phyloP scores from a whole-genome alignment of 2,888 invertebrate species.

The Notocelia uddmanniana region DNA sequence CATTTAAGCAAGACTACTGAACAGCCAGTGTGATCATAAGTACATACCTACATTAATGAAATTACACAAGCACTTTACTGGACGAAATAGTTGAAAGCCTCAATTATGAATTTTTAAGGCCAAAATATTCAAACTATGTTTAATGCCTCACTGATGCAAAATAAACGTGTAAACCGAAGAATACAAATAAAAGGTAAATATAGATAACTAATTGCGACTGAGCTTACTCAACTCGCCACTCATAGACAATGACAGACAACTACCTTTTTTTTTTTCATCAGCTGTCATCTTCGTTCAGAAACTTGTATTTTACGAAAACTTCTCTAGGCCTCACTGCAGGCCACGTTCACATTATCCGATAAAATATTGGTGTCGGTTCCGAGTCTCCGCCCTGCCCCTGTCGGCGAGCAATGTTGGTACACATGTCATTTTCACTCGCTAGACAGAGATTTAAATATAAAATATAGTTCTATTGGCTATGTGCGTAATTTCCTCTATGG shows the following conservation, averaged over 20 bases:
- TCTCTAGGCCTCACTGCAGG: no score
- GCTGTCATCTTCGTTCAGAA: constrained; percentile 35
- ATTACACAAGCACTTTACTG: constrained; percentile 27
- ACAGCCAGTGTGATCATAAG: constrained; percentile 26
- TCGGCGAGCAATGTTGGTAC: no score
- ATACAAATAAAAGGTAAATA: constrained; percentile 33
- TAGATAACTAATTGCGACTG: constrained; percentile 32
- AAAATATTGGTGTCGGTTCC: no score
- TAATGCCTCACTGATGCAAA: constrained; percentile 10
- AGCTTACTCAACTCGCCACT: constrained; percentile 29
- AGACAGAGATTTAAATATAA: no score
- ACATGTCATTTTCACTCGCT: no score
- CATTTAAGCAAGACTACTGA: constrained; percentile 57
- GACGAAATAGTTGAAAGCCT: not conserved
- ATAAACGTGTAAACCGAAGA: constrained; percentile 18
- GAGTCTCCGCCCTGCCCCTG: no score
- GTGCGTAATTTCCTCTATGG: no score
- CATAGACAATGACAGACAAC: constrained; percentile 17
- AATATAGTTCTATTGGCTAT: no score
- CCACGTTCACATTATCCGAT: no score
- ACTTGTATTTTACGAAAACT: not conserved
- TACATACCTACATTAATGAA: constrained; percentile 40
- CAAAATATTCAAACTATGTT: not conserved
- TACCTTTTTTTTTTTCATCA: constrained; percentile 5
- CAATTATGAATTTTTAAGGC: not conserved